A percentile compares a stretch with the other conserved stretches of the same genome.
These are phyloP conservation scores for Staurois parvus DNA, from an alignment of 2,797 vertebrate species.

Conservation along the genomic window DNA sequence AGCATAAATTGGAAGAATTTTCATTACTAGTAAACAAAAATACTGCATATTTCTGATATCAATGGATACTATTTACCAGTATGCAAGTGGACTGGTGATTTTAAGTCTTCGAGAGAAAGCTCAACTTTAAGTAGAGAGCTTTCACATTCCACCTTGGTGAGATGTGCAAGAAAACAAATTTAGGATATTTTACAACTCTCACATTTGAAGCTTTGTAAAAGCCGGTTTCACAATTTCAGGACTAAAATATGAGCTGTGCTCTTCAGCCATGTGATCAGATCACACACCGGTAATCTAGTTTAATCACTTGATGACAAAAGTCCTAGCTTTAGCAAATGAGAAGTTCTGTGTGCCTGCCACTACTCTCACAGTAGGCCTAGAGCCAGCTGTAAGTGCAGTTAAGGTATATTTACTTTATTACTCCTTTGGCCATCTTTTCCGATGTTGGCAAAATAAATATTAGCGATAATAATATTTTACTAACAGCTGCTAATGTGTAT, in stretches of 20 bases:
- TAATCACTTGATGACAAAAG: background rate
- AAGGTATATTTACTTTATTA: slow-evolving; percentile 1
- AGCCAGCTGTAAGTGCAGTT: background rate
- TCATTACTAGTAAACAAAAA: too few relatives aligned
- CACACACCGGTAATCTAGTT: background rate
- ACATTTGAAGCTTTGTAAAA: too few relatives aligned
- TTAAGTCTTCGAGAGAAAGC: too few relatives aligned
- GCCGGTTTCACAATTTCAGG: background rate
- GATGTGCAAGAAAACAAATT: too few relatives aligned
- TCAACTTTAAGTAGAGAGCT: too few relatives aligned
- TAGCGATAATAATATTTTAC: background rate
- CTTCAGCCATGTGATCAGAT: background rate
- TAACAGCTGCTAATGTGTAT: slow-evolving; percentile 31
- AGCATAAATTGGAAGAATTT: too few relatives aligned
- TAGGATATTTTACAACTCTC: too few relatives aligned
- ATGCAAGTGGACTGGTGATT: too few relatives aligned
- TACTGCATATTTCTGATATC: too few relatives aligned
- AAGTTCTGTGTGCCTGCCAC: background rate
- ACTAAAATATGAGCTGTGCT: background rate
- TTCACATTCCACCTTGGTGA: too few relatives aligned
- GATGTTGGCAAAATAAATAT: background rate
- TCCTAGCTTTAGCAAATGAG: background rate
- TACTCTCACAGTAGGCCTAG: background rate
- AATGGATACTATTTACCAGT: too few relatives aligned
- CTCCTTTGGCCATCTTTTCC: background rate